These are phyloP conservation scores for Rhineura floridana DNA, from an alignment of 2,113 vertebrate species.

Conservation along the genomic window DNA sequence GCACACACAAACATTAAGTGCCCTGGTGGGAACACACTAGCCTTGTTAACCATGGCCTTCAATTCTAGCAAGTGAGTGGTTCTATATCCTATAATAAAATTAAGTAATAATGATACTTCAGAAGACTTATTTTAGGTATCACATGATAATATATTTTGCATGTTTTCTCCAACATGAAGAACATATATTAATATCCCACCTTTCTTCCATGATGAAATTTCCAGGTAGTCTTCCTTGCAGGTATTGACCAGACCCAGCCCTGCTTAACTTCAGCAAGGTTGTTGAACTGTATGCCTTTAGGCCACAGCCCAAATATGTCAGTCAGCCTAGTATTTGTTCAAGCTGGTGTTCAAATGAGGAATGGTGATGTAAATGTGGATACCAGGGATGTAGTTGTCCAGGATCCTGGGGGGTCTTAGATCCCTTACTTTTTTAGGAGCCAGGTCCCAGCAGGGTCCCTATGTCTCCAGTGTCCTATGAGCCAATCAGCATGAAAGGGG, in stretches of 20 bases:
- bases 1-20: background rate
- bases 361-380: background rate
- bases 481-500: no score
- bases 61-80: background rate
- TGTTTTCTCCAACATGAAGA: background rate
- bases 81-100: background rate
- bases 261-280: background rate
- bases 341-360: background rate
- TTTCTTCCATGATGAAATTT: background rate
- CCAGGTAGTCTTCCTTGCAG: background rate
- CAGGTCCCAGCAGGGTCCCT: no score
- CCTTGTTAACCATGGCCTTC: background rate
- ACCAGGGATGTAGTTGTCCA: no score
- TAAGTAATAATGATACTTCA: background rate
- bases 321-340: background rate
- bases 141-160: background rate
- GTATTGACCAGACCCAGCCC: background rate
- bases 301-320: background rate
- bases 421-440: no score
- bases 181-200: background rate
- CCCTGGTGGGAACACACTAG: background rate
- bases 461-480: no score
- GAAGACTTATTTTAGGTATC: background rate
- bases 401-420: no score
- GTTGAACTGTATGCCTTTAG: background rate